Evolutionary conservation across 2,888 invertebrate genomes (phyloP), one percentile per base, ranked within the genome.

Genomic region (Mythimna albipuncta): DNA sequence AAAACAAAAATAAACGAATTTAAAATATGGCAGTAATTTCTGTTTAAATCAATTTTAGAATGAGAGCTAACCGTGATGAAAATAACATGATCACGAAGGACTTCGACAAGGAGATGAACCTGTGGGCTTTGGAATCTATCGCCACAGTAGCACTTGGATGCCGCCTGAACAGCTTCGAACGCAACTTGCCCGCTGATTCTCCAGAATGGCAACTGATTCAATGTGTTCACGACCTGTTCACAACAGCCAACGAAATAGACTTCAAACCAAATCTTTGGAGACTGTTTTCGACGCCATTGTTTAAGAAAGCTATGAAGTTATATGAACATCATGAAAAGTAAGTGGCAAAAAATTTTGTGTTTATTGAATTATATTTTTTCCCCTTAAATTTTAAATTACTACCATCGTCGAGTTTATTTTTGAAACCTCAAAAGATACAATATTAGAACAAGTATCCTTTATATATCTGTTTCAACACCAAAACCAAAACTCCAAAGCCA

Each of bases 51-150:
- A 7, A 3, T 58, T 58, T 38, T 35, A 97, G 97, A 86, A 95
- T 97, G 85, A 93, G 92, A 83, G 93, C 90, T 54, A 90, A 96
- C 74, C 96, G 96, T 64, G 94, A 97, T 79, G 91, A 93, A 13
- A 92, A 96, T 0, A 92, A 96, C 41, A 97, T 97, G 91, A 94
- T 97, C 73, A 96, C 96, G 2, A 92, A 92, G 0, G 95, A 97
- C 75, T 97, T 97, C 63, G 90, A 94, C 64, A 93, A 94, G 35
- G 97, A 97, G 90, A 92, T 97, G 85, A 96, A 97, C 79, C 95
- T 97, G 83, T 98, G 97, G 97, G 96, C 97, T 0, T 89, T 98
- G 41, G 97, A 98, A 89, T 97, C 97, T 0, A 92, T 94, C 19
- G 93, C 89, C 0, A 89, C 94, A 63, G 93, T 96, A 0, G 94